Conservation (phyloP, 2,797 vertebrate species). For the Mormyrus proboscirostris region DNA sequence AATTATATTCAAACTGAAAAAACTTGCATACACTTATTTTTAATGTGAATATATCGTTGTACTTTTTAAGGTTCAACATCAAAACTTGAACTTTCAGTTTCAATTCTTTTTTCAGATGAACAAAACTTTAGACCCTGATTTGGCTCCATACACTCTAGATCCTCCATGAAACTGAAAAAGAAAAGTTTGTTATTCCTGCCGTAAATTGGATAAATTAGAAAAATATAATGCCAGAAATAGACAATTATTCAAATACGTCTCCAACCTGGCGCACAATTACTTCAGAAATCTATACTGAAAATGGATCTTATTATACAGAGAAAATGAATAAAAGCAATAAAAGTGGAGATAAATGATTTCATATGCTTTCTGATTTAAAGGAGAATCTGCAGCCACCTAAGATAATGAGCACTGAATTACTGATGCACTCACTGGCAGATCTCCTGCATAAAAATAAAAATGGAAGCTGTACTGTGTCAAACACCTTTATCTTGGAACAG, state of each 20-base stretch:
- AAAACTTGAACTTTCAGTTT: background rate
- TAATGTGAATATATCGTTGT: background rate
- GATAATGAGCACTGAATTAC: slow-evolving; percentile 3
- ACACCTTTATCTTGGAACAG: slow-evolving; percentile 12
- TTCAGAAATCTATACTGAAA: background rate
- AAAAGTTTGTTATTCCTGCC: background rate
- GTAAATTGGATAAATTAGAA: slow-evolving; percentile 1
- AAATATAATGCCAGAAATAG: slow-evolving; percentile 9
- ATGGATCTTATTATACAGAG: slow-evolving; percentile 12
- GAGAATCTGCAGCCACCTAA: background rate
- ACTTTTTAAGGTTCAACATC: background rate
- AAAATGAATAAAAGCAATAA: slow-evolving; percentile 9
- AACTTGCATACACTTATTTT: background rate
- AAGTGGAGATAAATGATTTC: slow-evolving; percentile 17
- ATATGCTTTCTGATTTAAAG: slow-evolving; percentile 13
- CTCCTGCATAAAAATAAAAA: slow-evolving; percentile 5
- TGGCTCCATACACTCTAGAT: background rate
- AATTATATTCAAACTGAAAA: background rate
- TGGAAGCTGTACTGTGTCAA: background rate
- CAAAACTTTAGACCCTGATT: background rate
- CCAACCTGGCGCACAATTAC: background rate
- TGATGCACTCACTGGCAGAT: background rate
- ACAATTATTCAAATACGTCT: slow-evolving; percentile 12
- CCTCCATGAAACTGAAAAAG: background rate
- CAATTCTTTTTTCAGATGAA: background rate